Evolutionary conservation across 2,113 vertebrate species (phyloP).

Genomic region (Hippopotamus amphibius): DNA sequence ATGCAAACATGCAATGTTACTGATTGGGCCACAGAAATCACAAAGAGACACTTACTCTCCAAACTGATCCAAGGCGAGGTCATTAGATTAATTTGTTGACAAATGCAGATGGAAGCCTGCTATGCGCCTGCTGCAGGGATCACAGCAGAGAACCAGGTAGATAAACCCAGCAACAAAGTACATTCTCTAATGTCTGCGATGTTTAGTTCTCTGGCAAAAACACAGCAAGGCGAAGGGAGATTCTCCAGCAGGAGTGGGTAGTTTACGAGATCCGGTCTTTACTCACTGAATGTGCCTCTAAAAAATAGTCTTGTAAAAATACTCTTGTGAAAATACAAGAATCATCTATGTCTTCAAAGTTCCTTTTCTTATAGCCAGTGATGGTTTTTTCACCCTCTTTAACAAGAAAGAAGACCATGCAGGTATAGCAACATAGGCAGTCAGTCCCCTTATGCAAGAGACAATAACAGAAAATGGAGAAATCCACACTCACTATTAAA

Average conservation of each 20-base stretch:
- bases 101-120: neutral
- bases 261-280: neutral
- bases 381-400: neutral
- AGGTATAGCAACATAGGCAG: neutral
- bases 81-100: neutral
- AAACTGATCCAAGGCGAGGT: rapidly evolving
- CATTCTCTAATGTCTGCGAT: rapidly evolving
- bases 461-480: neutral
- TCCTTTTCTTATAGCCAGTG: neutral
- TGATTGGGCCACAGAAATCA: neutral
- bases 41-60: neutral
- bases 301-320: neutral
- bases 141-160: neutral
- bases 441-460: neutral
- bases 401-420: neutral
- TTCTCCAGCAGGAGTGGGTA: no score
- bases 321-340: neutral
- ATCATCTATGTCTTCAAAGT: neutral
- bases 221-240: rapidly evolving
- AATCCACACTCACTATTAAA: neutral
- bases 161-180: no score
- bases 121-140: neutral
- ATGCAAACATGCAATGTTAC: neutral
- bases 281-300: neutral
- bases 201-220: neutral